Evolutionary conservation across 2,113 vertebrate genomes (phyloP).

Genomic region (Siniperca knerii): DNA sequence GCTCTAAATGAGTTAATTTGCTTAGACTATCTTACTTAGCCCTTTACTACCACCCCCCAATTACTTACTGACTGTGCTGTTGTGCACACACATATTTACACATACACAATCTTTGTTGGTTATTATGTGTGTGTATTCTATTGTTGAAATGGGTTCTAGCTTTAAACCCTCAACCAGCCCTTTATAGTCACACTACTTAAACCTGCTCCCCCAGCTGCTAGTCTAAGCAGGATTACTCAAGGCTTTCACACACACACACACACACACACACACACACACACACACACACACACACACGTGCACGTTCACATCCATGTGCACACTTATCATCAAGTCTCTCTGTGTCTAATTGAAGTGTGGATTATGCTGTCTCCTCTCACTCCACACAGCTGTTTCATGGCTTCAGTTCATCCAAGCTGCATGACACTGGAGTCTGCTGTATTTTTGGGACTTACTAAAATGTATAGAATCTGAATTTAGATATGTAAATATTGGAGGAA

Average conservation of each 20-base stretch:
- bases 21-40: constrained; percentile 44
- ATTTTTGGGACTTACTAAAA: constrained; percentile 7
- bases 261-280: constrained; percentile 34
- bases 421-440: not conserved
- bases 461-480: not conserved
- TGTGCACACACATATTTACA: not conserved
- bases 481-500: constrained; percentile 15
- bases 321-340: constrained; percentile 45
- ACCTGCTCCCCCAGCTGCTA: constrained; percentile 65
- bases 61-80: constrained; percentile 1
- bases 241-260: constrained; percentile 39
- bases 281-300: constrained; percentile 26
- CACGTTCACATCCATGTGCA: constrained; percentile 25
- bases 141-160: constrained; percentile 40
- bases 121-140: constrained; percentile 29
- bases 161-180: constrained; percentile 47
- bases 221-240: constrained; percentile 76
- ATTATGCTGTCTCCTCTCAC: constrained; percentile 72
- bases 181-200: constrained; percentile 58
- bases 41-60: constrained; percentile 42
- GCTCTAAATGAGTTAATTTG: constrained; percentile 50
- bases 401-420: constrained; percentile 36
- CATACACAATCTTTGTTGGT: not conserved
- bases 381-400: constrained; percentile 69
- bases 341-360: constrained; percentile 73